phyloP scores from a whole-genome alignment of 1,140 invertebrate genomes.

The Drosophila insularis region DNA sequence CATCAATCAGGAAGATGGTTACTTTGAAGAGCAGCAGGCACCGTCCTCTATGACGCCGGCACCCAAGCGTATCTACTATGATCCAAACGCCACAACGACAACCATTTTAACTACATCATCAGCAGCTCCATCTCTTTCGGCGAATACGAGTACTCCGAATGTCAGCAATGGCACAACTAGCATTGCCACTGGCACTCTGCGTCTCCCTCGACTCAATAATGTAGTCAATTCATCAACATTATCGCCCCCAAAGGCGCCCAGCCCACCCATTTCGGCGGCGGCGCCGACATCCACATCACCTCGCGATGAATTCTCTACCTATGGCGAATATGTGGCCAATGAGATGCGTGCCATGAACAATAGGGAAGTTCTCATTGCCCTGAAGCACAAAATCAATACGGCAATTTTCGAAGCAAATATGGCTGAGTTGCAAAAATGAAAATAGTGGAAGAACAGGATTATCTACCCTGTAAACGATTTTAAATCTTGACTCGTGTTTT shows the following conservation, averaged over 20 bases:
- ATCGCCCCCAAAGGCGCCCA: slow-evolving; percentile 45
- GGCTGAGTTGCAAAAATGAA: slow-evolving; percentile 76
- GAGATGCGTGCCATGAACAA: slow-evolving; percentile 75
- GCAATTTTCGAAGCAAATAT: slow-evolving; percentile 81
- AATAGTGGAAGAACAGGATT: background rate
- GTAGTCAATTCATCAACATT: slow-evolving; percentile 40
- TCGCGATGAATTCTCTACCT: slow-evolving; percentile 73
- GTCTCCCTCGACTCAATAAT: slow-evolving; percentile 48
- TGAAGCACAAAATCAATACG: slow-evolving; percentile 81
- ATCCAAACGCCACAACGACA: slow-evolving; percentile 42
- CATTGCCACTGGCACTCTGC: slow-evolving; percentile 44
- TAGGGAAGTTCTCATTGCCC: slow-evolving; percentile 68
- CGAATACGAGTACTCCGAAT: slow-evolving; percentile 17
- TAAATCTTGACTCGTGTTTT: slow-evolving; percentile 39
- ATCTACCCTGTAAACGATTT: slow-evolving; percentile 2
- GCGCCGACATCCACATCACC: slow-evolving; percentile 23
- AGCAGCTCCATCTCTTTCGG: slow-evolving; percentile 33
- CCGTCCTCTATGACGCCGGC: slow-evolving; percentile 24
- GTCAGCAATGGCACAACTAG: slow-evolving; percentile 29
- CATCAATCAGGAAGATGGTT: slow-evolving; percentile 49
- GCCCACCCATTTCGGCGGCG: slow-evolving; percentile 34
- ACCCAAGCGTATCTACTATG: slow-evolving; percentile 67
- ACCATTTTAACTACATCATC: slow-evolving; percentile 51
- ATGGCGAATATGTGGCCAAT: slow-evolving; percentile 79
- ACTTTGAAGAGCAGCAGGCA: slow-evolving; percentile 58